A percentile compares a stretch with the other conserved stretches of the same genome.
Conservation (phyloP, 2,888 invertebrate genomes). For the Eurytoma adleriae region DNA sequence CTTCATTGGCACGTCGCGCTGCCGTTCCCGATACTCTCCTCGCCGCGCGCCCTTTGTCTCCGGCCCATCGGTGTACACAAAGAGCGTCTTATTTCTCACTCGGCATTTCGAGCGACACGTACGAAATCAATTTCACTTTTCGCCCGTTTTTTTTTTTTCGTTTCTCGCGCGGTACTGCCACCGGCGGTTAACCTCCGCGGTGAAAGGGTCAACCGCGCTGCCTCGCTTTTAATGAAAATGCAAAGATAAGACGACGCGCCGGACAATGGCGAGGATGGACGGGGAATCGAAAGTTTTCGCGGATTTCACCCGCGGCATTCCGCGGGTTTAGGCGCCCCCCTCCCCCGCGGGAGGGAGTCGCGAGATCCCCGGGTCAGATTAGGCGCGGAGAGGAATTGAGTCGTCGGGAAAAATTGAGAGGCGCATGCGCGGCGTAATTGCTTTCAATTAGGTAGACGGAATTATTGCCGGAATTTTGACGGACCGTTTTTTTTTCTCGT, state of each 20-base stretch:
- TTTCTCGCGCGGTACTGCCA: too few species aligned
- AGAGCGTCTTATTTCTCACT: slow-evolving; percentile 25
- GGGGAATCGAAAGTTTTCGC: too few species aligned
- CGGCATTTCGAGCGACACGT: slow-evolving; percentile 23
- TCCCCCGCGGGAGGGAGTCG: too few species aligned
- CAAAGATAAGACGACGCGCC: slow-evolving; percentile 20
- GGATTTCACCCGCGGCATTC: too few species aligned
- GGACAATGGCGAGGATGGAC: too few species aligned
- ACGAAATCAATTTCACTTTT: slow-evolving; percentile 53
- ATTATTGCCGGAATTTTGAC: background rate
- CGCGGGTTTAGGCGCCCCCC: too few species aligned
- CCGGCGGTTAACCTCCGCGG: background rate
- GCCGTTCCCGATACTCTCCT: slow-evolving; percentile 18
- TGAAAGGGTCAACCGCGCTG: slow-evolving; percentile 27
- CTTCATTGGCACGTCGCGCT: slow-evolving; percentile 48
- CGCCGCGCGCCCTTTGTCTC: background rate
- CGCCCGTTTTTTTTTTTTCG: slow-evolving; percentile 13
- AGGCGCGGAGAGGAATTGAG: too few species aligned
- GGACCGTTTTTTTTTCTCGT: too few species aligned
- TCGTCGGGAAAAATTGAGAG: too few species aligned
- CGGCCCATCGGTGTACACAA: background rate
- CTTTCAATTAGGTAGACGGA: background rate
- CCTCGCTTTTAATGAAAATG: slow-evolving; percentile 45
- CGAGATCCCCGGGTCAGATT: too few species aligned
- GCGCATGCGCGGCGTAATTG: too few species aligned